phyloP scores from a whole-genome alignment of 2,888 invertebrate genomes.

The Polyommatus icarus region DNA sequence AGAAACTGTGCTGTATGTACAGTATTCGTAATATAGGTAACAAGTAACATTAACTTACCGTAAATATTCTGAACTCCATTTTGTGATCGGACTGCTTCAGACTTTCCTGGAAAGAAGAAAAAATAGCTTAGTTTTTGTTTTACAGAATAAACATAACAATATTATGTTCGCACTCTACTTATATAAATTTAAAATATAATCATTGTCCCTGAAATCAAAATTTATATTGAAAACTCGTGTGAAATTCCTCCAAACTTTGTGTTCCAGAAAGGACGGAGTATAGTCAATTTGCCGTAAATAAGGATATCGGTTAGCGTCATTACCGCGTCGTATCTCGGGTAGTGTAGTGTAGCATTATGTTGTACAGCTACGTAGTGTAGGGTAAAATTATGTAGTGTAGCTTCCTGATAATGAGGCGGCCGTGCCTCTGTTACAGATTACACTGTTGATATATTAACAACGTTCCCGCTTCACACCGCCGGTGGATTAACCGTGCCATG shows the following conservation, averaged over 20 bases:
- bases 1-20: background rate
- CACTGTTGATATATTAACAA: slow-evolving; percentile 28
- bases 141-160: background rate
- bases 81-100: slow-evolving; percentile 45
- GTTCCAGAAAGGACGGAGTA: slow-evolving; percentile 35
- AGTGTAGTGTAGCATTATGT: slow-evolving; percentile 6
- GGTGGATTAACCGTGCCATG: slow-evolving; percentile 13
- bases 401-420: slow-evolving; percentile 53
- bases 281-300: slow-evolving; percentile 76
- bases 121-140: slow-evolving; percentile 39
- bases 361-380: background rate
- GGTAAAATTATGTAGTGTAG: background rate
- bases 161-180: background rate
- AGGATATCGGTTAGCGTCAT: slow-evolving; percentile 76
- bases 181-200: too few relatives aligned
- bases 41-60: slow-evolving; percentile 50
- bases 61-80: slow-evolving; percentile 50
- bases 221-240: background rate
- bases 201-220: background rate
- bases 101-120: slow-evolving; percentile 52
- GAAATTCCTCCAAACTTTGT: slow-evolving; percentile 1
- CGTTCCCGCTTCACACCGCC: slow-evolving; percentile 22
- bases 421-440: slow-evolving; percentile 37
- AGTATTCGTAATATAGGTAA: background rate
- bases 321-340: slow-evolving; percentile 44